Evolutionary conservation across 2,113 vertebrate genomes (phyloP), one percentile per base, ranked within the genome.

Genomic region (Tinamus guttatus): DNA sequence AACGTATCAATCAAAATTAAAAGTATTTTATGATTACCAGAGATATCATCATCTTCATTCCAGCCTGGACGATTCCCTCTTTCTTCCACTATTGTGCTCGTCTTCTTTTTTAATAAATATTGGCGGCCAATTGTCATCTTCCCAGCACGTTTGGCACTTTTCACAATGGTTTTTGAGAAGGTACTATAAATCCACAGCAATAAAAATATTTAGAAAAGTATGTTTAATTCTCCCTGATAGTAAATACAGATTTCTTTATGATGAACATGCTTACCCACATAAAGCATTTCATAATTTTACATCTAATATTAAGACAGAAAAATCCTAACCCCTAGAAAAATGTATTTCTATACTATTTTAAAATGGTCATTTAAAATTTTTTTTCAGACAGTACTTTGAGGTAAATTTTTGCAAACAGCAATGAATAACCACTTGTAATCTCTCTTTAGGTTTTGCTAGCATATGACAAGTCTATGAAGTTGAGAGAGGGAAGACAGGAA

Each of bases 101-200:
- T 98, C 59, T 95, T 99, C 97, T 98, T 99, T 97, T 99, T 99
- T 77, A 99, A 41, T 6, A 99, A 98, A 91, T 98, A 98, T 28
- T 99, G 99, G 38, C 99, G 98, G 28, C 99, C 99, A 97, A 99
- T 99, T 65, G 99, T 99, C 98, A 99, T 99, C 97, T 99, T 99
- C 47, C 99, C 99, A 36, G 99, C 99, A 87, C 97, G 98, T 96
- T 99, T 99, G n/a, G 99, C 99, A 94, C 99, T 99, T 97, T 99
- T 99, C 77, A 99, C 99, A 85, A 99, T 98, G 65, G 99, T 99
- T 97, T 99, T 99, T 71, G 99, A 99, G 88, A 99, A 98, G 3
- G 99, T 99, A 93, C 99, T 99, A 81, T 2, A 95, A 90, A 95
- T 85, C 90, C 52, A 97, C 6, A 83, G 10, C 24, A 71, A 96